Percentiles rank a stretch among this genome's conserved stretches.
Evolutionary conservation across 2,797 vertebrate genomes (phyloP).

Genomic region (Acipenser ruthenus): DNA sequence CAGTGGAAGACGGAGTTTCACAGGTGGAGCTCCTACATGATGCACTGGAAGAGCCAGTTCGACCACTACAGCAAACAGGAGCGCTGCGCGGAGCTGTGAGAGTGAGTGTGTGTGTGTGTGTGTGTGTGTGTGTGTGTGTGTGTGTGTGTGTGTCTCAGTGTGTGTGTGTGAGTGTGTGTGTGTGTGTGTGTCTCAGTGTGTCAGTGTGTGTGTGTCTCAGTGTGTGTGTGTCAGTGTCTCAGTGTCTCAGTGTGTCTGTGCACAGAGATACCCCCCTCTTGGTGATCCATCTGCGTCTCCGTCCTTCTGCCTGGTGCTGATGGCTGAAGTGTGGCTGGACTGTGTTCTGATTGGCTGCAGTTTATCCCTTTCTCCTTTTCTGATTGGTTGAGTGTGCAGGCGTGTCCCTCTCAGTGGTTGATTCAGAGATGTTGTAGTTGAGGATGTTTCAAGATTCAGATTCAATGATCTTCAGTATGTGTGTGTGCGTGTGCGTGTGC

Average conservation of each 20-base stretch:
- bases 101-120: conserved; percentile 14
- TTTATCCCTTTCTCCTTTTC: too few species aligned
- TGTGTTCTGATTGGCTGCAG: too few species aligned
- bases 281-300: too few species aligned
- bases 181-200: conserved; percentile 3
- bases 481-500: conserved; percentile 50
- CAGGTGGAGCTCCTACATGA: conserved; percentile 93
- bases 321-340: too few species aligned
- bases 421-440: conserved; percentile 13
- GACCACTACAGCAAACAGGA: conserved; percentile 94
- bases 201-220: conserved; percentile 5
- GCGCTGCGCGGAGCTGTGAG: conserved; percentile 78
- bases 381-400: conserved; percentile 27
- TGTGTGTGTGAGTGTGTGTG: conserved; percentile 11
- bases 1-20: conserved; percentile 92
- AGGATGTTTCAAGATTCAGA: conserved; percentile 23
- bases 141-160: too few species aligned
- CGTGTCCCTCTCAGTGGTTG: conserved; percentile 37
- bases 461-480: conserved; percentile 24
- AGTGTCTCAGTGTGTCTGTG: too few species aligned
- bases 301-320: too few species aligned
- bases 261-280: too few species aligned
- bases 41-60: conserved; percentile 94
- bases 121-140: too few species aligned
- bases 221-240: background rate